Base-by-base conservation (phyloP, 2,113 vertebrate species). In the Festucalex cinctus region DNA sequence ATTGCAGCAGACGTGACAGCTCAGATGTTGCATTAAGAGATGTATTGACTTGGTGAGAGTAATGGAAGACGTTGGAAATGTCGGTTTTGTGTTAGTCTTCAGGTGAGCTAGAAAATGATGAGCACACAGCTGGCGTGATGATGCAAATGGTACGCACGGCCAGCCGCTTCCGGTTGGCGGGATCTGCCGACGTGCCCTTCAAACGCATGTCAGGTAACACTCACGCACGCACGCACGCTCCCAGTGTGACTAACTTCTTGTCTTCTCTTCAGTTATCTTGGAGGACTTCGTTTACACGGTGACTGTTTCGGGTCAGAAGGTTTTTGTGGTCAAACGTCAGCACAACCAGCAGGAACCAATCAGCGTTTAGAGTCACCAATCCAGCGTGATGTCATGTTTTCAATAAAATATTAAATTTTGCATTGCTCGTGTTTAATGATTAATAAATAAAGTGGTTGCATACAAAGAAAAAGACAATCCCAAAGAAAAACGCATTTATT, bases 311-410 rank as follows among this genome's bases (percentile, higher is more conserved):
- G 93, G 93, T 57, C 95, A 96, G 90, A 95, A 95, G 60, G 93
- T 97, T 9, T 97, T 96, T 56, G 94, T 96, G 84, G 94, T 97
- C 61, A 97, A 97, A 88, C 90, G 95, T 35, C 95, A 95, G 74
- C 93, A 95, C 86, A 93, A 90, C 70, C 92, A 91, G 58, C 92
- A 91, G 16, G 94, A 95, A 24, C 93, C 94, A 2, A 79, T 96
- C 73, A 86, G 69, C 0, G 92, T 92, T 1, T 92, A 82, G 71
- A 53, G 16, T 4, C 0, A 0, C 10, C 17, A 26, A 49, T 51
- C 12, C 68, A 64, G 59, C 32, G 44, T 39, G 22, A 49, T 16
- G 58, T 24, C 59, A 8, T 26, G 14, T 53, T 64, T 60, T 64
- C 36, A 71, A 71, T 71, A 70, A 70, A 70, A 36, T 9, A 37